Evolutionary conservation across 2,113 vertebrate species (phyloP).

Genomic region (Mesitornis unicolor): DNA sequence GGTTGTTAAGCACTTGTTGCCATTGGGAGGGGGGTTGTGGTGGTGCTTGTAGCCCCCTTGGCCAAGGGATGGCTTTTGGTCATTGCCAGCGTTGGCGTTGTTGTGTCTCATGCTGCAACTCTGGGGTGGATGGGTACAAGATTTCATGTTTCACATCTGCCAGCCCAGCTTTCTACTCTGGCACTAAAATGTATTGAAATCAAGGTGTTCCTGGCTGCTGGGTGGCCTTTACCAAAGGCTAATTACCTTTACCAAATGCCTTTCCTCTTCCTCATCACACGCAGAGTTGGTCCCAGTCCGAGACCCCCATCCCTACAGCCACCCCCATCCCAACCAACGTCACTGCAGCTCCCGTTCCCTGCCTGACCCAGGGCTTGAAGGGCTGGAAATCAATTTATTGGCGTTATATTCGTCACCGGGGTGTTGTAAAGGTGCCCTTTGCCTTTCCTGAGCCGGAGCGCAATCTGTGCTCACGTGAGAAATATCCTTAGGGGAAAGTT

Average conservation of each 20-base stretch:
- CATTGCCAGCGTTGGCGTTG: rapidly evolving
- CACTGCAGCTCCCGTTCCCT: not conserved
- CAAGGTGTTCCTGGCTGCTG: not conserved
- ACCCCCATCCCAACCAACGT: rapidly evolving
- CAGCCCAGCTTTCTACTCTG: not conserved
- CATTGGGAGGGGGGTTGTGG: rapidly evolving
- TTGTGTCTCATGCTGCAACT: rapidly evolving
- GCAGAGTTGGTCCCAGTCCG: not conserved
- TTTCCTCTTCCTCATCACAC: not conserved
- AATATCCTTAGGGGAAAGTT: not conserved
- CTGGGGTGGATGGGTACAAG: not conserved
- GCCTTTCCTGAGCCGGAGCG: not conserved
- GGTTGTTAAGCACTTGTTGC: not conserved
- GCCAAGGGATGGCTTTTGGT: not conserved
- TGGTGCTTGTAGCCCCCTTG: not conserved
- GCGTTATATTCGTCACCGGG: rapidly evolving
- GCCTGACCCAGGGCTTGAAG: not conserved
- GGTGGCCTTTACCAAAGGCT: rapidly evolving
- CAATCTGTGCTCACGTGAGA: rapidly evolving
- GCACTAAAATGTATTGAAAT: too few species aligned
- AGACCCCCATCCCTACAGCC: rapidly evolving
- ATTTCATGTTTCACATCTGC: rapidly evolving
- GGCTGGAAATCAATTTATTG: not conserved
- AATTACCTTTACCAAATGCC: too few species aligned
- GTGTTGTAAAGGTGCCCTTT: not conserved